A percentile compares a stretch with the other conserved stretches of the same genome.
These are phyloP conservation scores for Zootermopsis nevadensis DNA, from an alignment of 2,888 invertebrate genomes.

Conservation along the genomic window DNA sequence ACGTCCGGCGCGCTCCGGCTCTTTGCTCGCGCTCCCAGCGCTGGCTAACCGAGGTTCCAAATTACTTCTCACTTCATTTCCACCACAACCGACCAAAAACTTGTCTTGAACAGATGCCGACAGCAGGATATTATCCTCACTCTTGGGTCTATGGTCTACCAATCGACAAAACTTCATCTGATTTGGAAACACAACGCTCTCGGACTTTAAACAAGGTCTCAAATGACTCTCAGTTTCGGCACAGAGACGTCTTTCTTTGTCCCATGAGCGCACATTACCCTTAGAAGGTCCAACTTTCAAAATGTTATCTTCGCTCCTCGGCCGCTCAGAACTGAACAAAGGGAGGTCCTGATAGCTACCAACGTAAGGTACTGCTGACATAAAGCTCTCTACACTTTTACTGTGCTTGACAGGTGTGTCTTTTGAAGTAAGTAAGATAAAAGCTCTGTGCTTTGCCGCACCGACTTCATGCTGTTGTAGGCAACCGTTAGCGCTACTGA, in stretches of 20 bases:
- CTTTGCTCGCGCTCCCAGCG: neutral
- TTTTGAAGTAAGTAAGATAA: neutral
- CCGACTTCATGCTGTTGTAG: neutral
- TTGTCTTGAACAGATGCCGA: neutral
- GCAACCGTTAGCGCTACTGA: neutral
- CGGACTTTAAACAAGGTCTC: neutral
- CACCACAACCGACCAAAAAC: neutral
- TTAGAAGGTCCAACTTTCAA: neutral
- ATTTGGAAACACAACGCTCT: neutral
- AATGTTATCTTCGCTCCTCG: constrained; percentile 29
- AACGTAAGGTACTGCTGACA: neutral
- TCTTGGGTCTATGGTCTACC: neutral
- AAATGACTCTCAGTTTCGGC: neutral
- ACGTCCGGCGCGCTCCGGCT: neutral
- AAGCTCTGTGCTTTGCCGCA: neutral
- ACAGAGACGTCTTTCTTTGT: neutral
- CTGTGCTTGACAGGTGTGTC: neutral
- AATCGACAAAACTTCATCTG: neutral
- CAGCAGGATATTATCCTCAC: neutral
- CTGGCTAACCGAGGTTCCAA: constrained; percentile 10
- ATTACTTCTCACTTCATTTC: neutral
- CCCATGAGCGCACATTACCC: neutral
- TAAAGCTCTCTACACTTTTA: constrained; percentile 1
- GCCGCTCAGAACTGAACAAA: neutral
- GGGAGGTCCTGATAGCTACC: neutral